A percentile compares a stretch with the other conserved stretches of the same genome.
Evolutionary conservation across 2,797 vertebrate species (phyloP).

Genomic region (Scolopax rusticola): DNA sequence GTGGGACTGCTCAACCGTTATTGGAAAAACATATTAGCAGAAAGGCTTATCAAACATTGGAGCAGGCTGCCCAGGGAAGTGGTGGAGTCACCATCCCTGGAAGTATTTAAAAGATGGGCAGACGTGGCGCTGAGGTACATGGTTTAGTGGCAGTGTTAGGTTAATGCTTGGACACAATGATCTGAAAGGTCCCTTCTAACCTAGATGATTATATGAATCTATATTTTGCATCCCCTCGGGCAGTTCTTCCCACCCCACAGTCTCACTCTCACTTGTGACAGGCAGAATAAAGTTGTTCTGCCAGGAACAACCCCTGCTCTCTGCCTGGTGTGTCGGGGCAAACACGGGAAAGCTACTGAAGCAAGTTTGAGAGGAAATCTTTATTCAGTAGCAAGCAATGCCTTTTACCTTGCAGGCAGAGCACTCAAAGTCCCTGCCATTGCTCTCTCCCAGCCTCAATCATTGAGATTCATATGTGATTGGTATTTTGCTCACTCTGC

Average conservation of each 20-base stretch:
- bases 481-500: background rate
- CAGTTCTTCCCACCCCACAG: background rate
- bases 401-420: background rate
- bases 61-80: background rate
- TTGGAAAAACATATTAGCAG: background rate
- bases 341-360: background rate
- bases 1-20: rapidly evolving
- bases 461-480: background rate
- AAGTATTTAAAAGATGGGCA: background rate
- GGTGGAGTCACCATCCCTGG: background rate
- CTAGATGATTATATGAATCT: background rate
- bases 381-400: background rate
- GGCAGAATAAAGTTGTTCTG: background rate
- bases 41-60: background rate
- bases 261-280: background rate
- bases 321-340: background rate
- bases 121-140: background rate
- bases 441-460: background rate
- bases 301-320: background rate
- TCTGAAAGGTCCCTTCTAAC: background rate
- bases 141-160: background rate
- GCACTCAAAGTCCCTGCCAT: background rate
- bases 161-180: background rate
- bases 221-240: background rate
- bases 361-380: background rate